Evolutionary conservation across 1,140 invertebrate species (phyloP), one percentile per base, ranked within the genome.

Genomic region (Matsumurasca onukii): DNA sequence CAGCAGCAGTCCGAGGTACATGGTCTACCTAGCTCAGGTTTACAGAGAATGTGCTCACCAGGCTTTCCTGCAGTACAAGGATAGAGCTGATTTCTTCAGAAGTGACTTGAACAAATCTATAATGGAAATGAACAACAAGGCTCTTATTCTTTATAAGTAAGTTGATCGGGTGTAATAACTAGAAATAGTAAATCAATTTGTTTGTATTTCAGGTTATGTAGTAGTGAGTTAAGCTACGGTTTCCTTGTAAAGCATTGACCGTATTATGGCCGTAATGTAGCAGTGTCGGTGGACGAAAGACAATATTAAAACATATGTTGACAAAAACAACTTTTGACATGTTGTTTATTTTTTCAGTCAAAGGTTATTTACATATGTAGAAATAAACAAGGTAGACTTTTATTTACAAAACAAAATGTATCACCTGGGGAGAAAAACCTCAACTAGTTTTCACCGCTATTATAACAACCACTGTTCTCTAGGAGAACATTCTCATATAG

Each of bases 11-110:
- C 55, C 22, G 5, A 59, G 30, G 25, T 59, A 59, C 30, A 29
- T 59, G 15, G 55, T 59, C 2, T 59, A 59, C 30, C 25, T 59
- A 22, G 55, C 55, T 9, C 55, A 59, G 30, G 55, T 59, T 3
- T 59, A 59, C 24, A 59, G 55, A 59, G 55, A 59, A 27, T 59
- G 55, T 59, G 55, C 22, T 5, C 13, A 22, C 30, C 55, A 59
- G 30, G 55, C 22, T 27, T 25, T 27, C 30, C 25, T 27, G 25
- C 15, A 59, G 25, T 59, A 59, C 25, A 59, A 27, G n/a, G 30
- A 25, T 27, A 5, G 17, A 17, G 34, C 34, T 9, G 34, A 17
- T 5, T 39, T 39, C 17, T 39, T 9, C 17, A 39, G 17, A 9
- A 39, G 34, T 39, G 5, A 5, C 5, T 39, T 39, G 17, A 9